Evolutionary conservation across 2,888 invertebrate species (phyloP), one percentile per base, ranked within the genome.

Genomic region (Hybos culiciformis): DNA sequence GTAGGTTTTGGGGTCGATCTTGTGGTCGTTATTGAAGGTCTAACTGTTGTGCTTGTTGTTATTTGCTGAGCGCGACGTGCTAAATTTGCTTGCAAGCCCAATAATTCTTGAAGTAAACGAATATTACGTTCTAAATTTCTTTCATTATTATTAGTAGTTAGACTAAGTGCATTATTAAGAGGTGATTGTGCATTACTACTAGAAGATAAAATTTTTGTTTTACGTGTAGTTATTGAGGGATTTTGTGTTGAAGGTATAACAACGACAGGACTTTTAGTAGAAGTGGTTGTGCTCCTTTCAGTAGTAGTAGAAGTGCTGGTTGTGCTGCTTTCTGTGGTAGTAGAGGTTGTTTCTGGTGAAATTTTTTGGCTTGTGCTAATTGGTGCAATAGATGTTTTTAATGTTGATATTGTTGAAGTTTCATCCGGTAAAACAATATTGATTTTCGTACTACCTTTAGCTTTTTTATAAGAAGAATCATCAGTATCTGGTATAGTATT

Each of bases 1-100:
- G 51, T 44, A 11, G 52, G 54, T 14, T 50, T 56, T 17, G 57
- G 53, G 11, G 51, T 45, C 45, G 53, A 51, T 39, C 54, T 54
- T 17, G 54, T 53, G 11, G 54, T 51, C 14, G 51, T 46, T 8
- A 51, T 46, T 15, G 51, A 45, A 17, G 50, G 34, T 11, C 53
- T 50, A 5, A 43, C 26, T 23, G 32, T 24, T 17, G 43, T 40
- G 5, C 47, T 41, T 17, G 43, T 38, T 11, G 52, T 48, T 37
- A 46, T 49, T 14, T 44, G 41, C 9, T 46, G 37, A 5, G 43
- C 23, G 18, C 23, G 11, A 6, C 33, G 33, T 20, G 39, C 39
- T 18, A 47, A 24, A 23, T 32, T 49, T n/a, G 37, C 37, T 34
- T 50, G 47, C n/a, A 46, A 31, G 5, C 44, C 33, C 12, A 50